A percentile compares a stretch with the other conserved stretches of the same genome.
Evolutionary conservation across 1,140 invertebrate genomes (phyloP).

Genomic region (Cydia strobilella): DNA sequence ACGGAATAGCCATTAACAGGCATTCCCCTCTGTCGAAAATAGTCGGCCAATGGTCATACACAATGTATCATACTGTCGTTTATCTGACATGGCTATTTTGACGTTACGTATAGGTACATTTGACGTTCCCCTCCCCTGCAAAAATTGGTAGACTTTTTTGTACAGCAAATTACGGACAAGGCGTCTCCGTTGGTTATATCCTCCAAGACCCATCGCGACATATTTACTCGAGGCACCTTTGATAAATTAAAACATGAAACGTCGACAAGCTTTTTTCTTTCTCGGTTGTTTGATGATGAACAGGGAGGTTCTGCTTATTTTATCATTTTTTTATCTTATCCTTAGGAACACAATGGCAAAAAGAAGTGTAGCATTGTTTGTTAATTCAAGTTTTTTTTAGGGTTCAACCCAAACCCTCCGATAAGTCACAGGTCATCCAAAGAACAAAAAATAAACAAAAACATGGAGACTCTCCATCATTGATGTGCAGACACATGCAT

Average conservation of each 20-base stretch:
- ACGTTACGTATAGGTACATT: no score
- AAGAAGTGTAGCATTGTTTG: slow-evolving; percentile 26
- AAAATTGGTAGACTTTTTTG: no score
- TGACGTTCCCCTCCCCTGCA: no score
- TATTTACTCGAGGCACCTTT: not conserved
- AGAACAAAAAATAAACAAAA: slow-evolving; percentile 23
- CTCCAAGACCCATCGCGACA: no score
- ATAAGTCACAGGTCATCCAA: slow-evolving; percentile 20
- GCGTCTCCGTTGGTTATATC: no score
- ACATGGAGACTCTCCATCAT: slow-evolving; percentile 44
- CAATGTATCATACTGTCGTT: no score
- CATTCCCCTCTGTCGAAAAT: no score
- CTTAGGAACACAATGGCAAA: slow-evolving; percentile 18
- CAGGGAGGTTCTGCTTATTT: slow-evolving; percentile 7
- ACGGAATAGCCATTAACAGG: no score
- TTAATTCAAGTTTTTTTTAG: slow-evolving; percentile 21
- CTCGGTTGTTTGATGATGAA: slow-evolving; percentile 14
- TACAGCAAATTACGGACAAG: no score
- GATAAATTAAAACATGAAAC: slow-evolving; percentile 17
- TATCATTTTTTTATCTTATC: slow-evolving; percentile 18
- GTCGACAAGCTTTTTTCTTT: slow-evolving; percentile 5
- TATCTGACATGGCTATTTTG: no score
- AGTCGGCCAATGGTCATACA: no score
- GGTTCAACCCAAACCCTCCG: slow-evolving; percentile 16
- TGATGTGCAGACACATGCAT: slow-evolving; percentile 60